A percentile compares a stretch with the other conserved stretches of the same genome.
Conservation (phyloP, 2,888 invertebrate species). For the Capitulum mitella region DNA sequence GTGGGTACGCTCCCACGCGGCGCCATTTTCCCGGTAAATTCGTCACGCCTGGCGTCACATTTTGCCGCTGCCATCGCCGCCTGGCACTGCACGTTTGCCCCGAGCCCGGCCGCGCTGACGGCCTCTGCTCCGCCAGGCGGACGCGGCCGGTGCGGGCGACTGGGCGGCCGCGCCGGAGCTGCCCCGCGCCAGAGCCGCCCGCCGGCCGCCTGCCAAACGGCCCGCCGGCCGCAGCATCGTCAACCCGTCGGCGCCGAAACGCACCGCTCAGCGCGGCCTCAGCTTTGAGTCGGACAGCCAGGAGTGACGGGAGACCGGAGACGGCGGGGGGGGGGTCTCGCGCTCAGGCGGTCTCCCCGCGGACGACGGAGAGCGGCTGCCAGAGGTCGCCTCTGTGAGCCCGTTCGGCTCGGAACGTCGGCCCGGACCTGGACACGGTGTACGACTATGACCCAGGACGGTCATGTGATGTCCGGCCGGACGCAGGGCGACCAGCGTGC, state of each 20-base stretch:
- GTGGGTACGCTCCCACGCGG: neutral
- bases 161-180: neutral
- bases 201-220: neutral
- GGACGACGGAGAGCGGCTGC: neutral
- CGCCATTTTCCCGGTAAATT: too few species aligned
- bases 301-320: neutral
- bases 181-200: neutral
- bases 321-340: neutral
- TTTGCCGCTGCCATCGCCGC: neutral
- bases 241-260: neutral
- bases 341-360: neutral
- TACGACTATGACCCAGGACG: too few species aligned
- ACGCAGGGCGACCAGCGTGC: too few species aligned
- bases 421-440: neutral
- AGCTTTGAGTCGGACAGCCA: constrained; percentile 3
- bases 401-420: neutral
- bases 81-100: neutral
- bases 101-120: neutral
- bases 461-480: too few species aligned
- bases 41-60: too few species aligned
- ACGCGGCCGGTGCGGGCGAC: neutral
- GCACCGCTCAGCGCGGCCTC: neutral
- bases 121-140: neutral
- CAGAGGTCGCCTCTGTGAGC: too few species aligned
- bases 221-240: neutral